phyloP scores from a whole-genome alignment of 2,888 invertebrate genomes.

The Cosmia pyralina region DNA sequence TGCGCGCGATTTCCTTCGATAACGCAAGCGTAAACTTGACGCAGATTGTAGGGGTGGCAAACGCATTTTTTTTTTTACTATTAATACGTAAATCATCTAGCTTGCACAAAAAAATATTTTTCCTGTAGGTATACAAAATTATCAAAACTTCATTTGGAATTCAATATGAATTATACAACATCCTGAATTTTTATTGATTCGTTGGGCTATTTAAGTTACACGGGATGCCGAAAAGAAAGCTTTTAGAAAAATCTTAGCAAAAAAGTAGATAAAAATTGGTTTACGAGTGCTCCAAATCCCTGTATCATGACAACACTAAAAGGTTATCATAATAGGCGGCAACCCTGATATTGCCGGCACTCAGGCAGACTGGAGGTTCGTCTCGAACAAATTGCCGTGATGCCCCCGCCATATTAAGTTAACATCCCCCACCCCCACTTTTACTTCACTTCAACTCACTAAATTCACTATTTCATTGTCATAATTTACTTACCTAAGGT shows the following conservation, averaged over 20 bases:
- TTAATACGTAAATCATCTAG: neutral
- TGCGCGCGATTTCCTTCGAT: slow-evolving; percentile 84
- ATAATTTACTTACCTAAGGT: slow-evolving; percentile 76
- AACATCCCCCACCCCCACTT: slow-evolving; percentile 77
- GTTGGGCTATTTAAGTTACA: neutral
- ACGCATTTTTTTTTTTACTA: neutral
- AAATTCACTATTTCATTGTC: slow-evolving; percentile 78
- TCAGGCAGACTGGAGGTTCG: slow-evolving; percentile 83
- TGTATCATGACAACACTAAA: slow-evolving; percentile 52
- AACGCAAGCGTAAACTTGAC: slow-evolving; percentile 78
- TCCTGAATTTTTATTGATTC: neutral
- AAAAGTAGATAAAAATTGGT: slow-evolving; percentile 22
- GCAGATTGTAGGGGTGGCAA: slow-evolving; percentile 72
- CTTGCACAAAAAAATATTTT: neutral
- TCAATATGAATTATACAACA: neutral
- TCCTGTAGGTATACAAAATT: neutral
- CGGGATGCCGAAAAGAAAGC: neutral
- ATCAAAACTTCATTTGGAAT: neutral
- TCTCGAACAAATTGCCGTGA: slow-evolving; percentile 89
- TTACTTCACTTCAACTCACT: slow-evolving; percentile 73
- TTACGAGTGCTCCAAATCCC: slow-evolving; percentile 34
- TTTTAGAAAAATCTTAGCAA: slow-evolving; percentile 20
- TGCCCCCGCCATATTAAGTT: slow-evolving; percentile 89
- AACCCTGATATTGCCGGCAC: slow-evolving; percentile 81
- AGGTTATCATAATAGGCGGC: slow-evolving; percentile 66